These are phyloP conservation scores for Folsomia manolachei DNA, from an alignment of 2,888 invertebrate species.

Conservation along the genomic window DNA sequence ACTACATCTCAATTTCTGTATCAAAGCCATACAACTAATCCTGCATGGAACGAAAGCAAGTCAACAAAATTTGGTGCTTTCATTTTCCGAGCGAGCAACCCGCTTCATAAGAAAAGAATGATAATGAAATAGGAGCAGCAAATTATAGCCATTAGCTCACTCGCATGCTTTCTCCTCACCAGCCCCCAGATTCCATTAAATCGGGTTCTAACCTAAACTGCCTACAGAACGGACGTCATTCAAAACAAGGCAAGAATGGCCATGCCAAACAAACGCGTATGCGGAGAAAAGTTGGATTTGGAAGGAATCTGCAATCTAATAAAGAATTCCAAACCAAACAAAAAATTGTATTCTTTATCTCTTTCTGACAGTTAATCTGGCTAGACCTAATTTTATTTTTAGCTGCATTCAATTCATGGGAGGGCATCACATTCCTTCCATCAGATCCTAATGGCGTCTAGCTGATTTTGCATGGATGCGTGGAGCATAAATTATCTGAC, in stretches of 20 bases:
- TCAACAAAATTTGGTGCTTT: neutral
- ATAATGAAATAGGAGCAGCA: too few relatives aligned
- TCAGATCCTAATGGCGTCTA: too few relatives aligned
- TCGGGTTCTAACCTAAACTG: too few relatives aligned
- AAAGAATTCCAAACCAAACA: neutral
- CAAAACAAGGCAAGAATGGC: neutral
- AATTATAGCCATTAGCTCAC: neutral
- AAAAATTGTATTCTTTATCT: neutral
- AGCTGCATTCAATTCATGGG: neutral
- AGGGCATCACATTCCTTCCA: too few relatives aligned
- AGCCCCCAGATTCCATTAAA: neutral
- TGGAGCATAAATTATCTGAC: too few relatives aligned
- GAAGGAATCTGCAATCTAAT: neutral
- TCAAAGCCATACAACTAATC: too few relatives aligned
- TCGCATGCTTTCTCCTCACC: neutral
- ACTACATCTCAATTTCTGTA: too few relatives aligned
- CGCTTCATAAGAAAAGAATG: too few relatives aligned
- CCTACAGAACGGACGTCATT: neutral
- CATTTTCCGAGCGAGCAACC: neutral
- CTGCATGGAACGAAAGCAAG: too few relatives aligned
- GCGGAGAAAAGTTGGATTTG: neutral
- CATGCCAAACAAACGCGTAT: too few relatives aligned
- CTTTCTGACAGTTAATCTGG: neutral
- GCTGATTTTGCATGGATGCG: too few relatives aligned
- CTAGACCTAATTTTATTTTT: neutral